Percentiles rank a stretch among this genome's conserved stretches.
Evolutionary conservation across 2,888 invertebrate species (phyloP).

Genomic region (Caenorhabditis zanzibari): DNA sequence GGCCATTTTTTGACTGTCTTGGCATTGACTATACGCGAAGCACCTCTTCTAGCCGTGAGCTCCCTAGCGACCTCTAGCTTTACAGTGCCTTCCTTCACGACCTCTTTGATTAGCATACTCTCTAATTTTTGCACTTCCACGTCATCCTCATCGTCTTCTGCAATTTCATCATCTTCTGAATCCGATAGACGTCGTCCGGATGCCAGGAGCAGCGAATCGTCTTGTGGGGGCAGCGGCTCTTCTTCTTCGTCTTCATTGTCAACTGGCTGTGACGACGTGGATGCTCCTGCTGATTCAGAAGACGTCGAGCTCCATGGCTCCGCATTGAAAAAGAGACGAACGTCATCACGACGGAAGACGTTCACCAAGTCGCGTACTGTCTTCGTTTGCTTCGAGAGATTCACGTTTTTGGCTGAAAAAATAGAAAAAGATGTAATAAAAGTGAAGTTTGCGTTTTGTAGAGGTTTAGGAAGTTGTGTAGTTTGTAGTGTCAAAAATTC

Average conservation of each 20-base stretch:
- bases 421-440: no score
- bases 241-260: background rate
- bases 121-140: background rate
- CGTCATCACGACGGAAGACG: slow-evolving; percentile 51
- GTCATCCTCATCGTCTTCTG: slow-evolving; percentile 49
- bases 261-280: background rate
- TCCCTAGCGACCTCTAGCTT: slow-evolving; percentile 14
- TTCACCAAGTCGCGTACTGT: slow-evolving; percentile 30
- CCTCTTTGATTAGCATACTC: background rate
- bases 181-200: background rate
- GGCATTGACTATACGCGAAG: background rate
- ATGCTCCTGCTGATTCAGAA: slow-evolving; percentile 1
- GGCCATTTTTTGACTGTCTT: slow-evolving; percentile 34
- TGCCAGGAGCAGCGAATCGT: background rate
- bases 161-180: slow-evolving; percentile 2
- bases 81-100: background rate
- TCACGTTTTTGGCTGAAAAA: slow-evolving; percentile 29
- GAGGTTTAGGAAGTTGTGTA: background rate
- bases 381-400: slow-evolving; percentile 20
- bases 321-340: slow-evolving; percentile 49
- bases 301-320: slow-evolving; percentile 16
- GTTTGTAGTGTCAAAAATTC: background rate
- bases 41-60: background rate
- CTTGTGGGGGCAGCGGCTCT: background rate
- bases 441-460: no score